Evolutionary conservation across 1,140 invertebrate species (phyloP).

Genomic region (Platorchestia sp.): DNA sequence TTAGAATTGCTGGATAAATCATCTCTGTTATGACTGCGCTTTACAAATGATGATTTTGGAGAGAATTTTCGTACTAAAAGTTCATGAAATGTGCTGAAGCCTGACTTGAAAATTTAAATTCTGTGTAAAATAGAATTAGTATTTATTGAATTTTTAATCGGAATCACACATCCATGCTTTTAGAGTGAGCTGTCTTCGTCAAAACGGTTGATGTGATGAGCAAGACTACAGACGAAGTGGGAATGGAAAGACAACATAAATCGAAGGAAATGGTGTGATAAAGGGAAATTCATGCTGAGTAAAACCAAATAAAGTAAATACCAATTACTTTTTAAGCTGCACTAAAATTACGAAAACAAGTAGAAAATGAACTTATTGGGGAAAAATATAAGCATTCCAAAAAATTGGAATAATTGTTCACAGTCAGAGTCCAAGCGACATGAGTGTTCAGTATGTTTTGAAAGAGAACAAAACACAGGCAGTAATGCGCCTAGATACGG

Average conservation of each 20-base stretch:
- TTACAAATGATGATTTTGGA: not conserved
- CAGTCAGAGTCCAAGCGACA: not conserved
- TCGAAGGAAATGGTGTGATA: not conserved
- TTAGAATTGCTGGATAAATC: not conserved
- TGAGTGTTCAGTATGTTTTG: not conserved
- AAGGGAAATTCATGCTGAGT: not conserved
- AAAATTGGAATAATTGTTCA: not conserved
- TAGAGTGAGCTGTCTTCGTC: not conserved
- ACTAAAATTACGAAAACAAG: not conserved
- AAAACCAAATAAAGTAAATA: not conserved
- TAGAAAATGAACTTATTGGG: not conserved
- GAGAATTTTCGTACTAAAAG: not conserved
- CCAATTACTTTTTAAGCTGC: not conserved
- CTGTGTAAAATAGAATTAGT: not conserved
- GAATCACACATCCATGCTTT: not conserved
- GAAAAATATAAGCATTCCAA: not conserved
- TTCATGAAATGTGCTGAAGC: not conserved
- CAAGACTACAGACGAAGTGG: not conserved
- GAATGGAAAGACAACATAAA: not conserved
- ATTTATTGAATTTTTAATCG: not conserved
- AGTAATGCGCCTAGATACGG: not conserved
- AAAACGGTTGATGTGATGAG: not conserved
- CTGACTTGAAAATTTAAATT: not conserved
- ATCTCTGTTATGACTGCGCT: not conserved
- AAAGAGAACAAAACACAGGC: not conserved